Conservation (phyloP, 2,113 vertebrate genomes). For the Arothron firmamentum region DNA sequence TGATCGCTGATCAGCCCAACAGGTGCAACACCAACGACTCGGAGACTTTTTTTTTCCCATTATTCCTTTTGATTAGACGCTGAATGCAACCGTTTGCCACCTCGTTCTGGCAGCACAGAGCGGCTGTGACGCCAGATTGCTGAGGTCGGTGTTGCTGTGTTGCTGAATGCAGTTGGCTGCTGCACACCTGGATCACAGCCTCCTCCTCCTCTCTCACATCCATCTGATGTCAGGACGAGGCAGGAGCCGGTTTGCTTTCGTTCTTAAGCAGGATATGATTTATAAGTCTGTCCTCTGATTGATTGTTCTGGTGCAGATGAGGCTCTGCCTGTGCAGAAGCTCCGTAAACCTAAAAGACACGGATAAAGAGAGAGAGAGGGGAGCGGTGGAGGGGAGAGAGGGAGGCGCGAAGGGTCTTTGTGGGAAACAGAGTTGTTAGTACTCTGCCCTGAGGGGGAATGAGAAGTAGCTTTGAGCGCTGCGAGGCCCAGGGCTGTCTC, state of each 20-base stretch:
- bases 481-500: conserved; percentile 47
- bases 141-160: conserved; percentile 29
- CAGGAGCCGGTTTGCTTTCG: conserved; percentile 57
- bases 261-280: conserved; percentile 71
- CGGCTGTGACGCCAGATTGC: conserved; percentile 19
- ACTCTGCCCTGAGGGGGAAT: conserved; percentile 72
- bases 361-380: conserved; percentile 40
- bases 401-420: conserved; percentile 49
- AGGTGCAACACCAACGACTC: conserved; percentile 33
- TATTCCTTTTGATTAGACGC: conserved; percentile 24
- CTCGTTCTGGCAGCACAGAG: conserved; percentile 37
- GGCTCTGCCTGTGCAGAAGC: conserved; percentile 59
- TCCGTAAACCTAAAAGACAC: conserved; percentile 60
- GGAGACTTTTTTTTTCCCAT: background rate
- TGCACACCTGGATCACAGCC: conserved; percentile 26
- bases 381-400: conserved; percentile 15
- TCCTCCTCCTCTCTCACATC: conserved; percentile 41
- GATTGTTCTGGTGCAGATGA: conserved; percentile 72
- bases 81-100: no score
- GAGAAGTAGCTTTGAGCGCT: conserved; percentile 69
- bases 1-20: conserved; percentile 42
- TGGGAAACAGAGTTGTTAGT: conserved; percentile 67
- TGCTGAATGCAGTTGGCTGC: conserved; percentile 26
- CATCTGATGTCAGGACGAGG: conserved; percentile 46
- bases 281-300: conserved; percentile 72